Evolutionary conservation across 2,888 invertebrate genomes (phyloP).

Genomic region (Tanytarsus gracilentus): DNA sequence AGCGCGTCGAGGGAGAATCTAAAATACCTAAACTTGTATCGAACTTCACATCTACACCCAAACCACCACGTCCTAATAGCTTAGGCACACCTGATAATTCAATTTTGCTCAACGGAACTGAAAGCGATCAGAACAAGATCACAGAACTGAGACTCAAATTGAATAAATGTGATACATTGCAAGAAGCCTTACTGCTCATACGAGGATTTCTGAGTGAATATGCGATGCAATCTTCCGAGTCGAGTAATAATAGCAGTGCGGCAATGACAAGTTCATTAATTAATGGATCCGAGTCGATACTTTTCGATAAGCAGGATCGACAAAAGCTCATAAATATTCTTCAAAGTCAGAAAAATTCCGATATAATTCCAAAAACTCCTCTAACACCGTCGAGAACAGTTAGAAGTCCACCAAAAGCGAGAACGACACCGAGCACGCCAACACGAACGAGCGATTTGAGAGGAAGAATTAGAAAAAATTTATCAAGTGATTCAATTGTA

Average conservation of each 20-base stretch:
- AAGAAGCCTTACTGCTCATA: neutral
- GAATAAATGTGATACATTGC: constrained; percentile 10
- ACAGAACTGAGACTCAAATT: constrained; percentile 5
- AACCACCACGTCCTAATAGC: neutral
- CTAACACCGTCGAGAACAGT: neutral
- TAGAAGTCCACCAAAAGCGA: neutral
- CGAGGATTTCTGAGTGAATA: constrained; percentile 11
- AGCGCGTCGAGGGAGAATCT: constrained; percentile 15
- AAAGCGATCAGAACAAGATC: constrained; percentile 12
- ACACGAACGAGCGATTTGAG: neutral
- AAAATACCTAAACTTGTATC: constrained; percentile 23
- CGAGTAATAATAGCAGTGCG: neutral
- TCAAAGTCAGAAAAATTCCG: neutral
- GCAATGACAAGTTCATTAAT: neutral
- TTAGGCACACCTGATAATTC: neutral
- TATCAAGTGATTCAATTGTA: constrained; percentile 1
- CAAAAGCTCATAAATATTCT: neutral
- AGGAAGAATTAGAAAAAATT: constrained; percentile 2
- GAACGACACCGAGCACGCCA: constrained; percentile 19
- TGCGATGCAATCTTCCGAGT: constrained; percentile 16
- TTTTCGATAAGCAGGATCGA: constrained; percentile 8
- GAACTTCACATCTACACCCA: constrained; percentile 9
- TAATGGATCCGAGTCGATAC: constrained; percentile 21
- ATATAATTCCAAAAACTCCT: neutral
- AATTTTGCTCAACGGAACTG: constrained; percentile 18